Conservation (phyloP, 2,113 vertebrate genomes). For the Periophthalmus modestus region DNA sequence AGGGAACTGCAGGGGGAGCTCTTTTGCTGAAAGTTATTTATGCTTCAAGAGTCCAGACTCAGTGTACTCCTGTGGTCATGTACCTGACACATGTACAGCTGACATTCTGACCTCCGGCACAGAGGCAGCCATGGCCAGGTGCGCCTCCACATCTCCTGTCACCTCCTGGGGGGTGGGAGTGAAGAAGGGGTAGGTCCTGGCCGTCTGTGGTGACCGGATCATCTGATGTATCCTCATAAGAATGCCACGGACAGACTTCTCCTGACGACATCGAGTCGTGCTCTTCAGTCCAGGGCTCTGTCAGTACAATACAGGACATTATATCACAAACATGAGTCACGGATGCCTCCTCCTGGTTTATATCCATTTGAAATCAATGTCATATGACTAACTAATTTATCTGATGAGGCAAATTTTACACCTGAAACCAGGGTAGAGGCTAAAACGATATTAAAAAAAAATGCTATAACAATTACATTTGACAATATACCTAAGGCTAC, state of each 20-base stretch:
- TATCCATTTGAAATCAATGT: too few species aligned
- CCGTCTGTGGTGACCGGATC: neutral
- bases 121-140: slow-evolving; percentile 28
- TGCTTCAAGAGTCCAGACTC: too few species aligned
- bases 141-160: slow-evolving; percentile 12
- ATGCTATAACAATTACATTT: too few species aligned
- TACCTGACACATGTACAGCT: slow-evolving; percentile 58
- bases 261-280: slow-evolving; percentile 4
- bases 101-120: slow-evolving; percentile 70
- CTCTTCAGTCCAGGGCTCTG: slow-evolving; percentile 24
- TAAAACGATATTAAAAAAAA: too few species aligned
- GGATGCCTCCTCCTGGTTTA: neutral
- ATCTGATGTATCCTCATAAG: slow-evolving; percentile 12
- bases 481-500: too few species aligned
- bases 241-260: slow-evolving; percentile 29
- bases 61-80: neutral
- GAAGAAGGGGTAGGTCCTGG: slow-evolving; percentile 32
- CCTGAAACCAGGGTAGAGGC: too few species aligned
- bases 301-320: neutral
- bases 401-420: too few species aligned
- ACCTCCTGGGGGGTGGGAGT: slow-evolving; percentile 14
- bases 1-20: too few species aligned
- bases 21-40: too few species aligned
- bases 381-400: too few species aligned
- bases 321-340: too few species aligned